Conservation (phyloP, 2,797 vertebrate species). For the Glyptemys insculpta region DNA sequence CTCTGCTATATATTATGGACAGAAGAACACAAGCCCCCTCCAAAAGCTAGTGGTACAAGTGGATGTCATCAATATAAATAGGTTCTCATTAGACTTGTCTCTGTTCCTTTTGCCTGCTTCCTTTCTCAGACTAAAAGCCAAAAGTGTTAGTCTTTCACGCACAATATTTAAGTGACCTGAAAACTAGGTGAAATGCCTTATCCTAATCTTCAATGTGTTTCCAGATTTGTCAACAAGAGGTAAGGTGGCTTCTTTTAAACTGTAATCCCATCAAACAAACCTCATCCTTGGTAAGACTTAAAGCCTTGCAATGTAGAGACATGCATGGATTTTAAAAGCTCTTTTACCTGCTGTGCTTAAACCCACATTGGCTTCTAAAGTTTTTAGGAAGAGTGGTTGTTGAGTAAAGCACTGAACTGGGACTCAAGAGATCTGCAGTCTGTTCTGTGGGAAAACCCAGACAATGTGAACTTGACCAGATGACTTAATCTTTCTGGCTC, state of each 20-base stretch:
- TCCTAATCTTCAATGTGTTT: conserved; percentile 49
- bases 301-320: fast-evolving
- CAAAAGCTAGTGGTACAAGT: not conserved
- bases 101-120: not conserved
- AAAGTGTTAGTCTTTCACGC: conserved; percentile 35
- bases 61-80: conserved; percentile 61
- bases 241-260: conserved; percentile 29
- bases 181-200: conserved; percentile 32
- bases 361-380: too few species aligned
- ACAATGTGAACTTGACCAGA: not conserved
- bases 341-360: not conserved
- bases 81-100: conserved; percentile 63
- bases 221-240: not conserved
- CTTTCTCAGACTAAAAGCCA: not conserved
- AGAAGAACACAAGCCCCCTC: not conserved
- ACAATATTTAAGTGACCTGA: not conserved
- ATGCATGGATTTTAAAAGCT: not conserved
- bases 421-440: not conserved
- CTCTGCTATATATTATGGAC: not conserved
- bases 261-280: not conserved
- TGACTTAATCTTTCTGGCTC: not conserved
- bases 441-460: not conserved
- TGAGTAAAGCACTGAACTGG: conserved; percentile 4
- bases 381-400: conserved; percentile 9
- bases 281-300: not conserved